These are phyloP conservation scores for Holotrichia oblita DNA, from an alignment of 1,140 invertebrate genomes.

Conservation along the genomic window DNA sequence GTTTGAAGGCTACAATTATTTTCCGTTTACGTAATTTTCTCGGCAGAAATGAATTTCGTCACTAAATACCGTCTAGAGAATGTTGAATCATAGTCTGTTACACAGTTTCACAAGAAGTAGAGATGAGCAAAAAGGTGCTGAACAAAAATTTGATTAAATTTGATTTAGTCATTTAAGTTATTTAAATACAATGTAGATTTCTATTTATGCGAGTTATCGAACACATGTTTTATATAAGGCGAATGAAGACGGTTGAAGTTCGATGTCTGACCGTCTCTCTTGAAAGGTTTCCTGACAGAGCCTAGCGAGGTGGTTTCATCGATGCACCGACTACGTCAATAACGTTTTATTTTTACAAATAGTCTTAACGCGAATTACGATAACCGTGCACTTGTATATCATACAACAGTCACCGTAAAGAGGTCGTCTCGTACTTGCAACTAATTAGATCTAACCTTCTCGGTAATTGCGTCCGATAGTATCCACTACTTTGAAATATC, in stretches of 20 bases:
- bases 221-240: not conserved
- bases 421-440: slow-evolving; percentile 21
- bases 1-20: too few species aligned
- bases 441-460: slow-evolving; percentile 1
- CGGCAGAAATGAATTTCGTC: too few species aligned
- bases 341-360: slow-evolving; percentile 4
- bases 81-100: too few species aligned
- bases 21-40: too few species aligned
- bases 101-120: too few species aligned
- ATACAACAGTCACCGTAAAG: not conserved
- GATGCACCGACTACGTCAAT: slow-evolving; percentile 4
- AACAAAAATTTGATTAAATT: too few species aligned
- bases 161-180: too few species aligned
- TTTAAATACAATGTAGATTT: too few species aligned
- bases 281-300: slow-evolving; percentile 12
- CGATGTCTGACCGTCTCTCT: not conserved
- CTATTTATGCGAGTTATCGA: too few species aligned
- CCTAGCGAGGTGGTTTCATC: not conserved
- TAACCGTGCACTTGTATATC: not conserved
- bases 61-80: too few species aligned
- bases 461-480: not conserved
- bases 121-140: too few species aligned
- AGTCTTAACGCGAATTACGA: not conserved
- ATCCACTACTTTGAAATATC: not conserved
- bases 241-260: not conserved